phyloP scores from a whole-genome alignment of 2,113 vertebrate species.

The Pao palembangensis region DNA sequence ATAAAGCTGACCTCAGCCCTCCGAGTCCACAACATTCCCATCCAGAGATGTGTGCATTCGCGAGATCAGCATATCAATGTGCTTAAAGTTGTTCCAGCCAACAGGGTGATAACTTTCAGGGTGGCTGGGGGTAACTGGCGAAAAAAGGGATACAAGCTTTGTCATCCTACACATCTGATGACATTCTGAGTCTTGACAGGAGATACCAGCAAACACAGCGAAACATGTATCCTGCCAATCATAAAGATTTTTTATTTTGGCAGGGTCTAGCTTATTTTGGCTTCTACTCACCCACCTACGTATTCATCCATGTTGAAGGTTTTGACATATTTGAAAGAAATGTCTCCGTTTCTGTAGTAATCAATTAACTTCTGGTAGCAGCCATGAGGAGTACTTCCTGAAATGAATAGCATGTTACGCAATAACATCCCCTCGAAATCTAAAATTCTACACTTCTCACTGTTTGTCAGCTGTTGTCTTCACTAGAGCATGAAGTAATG shows the following conservation, averaged over 20 bases:
- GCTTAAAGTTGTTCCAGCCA: slow-evolving; percentile 98
- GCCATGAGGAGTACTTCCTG: slow-evolving; percentile 89
- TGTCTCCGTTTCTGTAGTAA: slow-evolving; percentile 83
- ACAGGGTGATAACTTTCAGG: slow-evolving; percentile 95
- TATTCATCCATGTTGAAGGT: slow-evolving; percentile 99
- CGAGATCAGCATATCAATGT: slow-evolving; percentile 86
- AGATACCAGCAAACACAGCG: too few species aligned
- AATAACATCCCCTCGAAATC: not conserved
- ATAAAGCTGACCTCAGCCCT: slow-evolving; percentile 81
- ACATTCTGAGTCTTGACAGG: too few species aligned
- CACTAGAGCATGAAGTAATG: too few species aligned
- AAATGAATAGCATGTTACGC: not conserved
- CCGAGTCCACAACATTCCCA: slow-evolving; percentile 84
- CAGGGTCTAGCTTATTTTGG: too few species aligned
- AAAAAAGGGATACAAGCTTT: too few species aligned
- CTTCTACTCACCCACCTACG: slow-evolving; percentile 70
- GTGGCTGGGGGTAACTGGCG: slow-evolving; percentile 80
- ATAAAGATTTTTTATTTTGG: too few species aligned
- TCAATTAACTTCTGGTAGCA: slow-evolving; percentile 92
- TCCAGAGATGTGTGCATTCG: slow-evolving; percentile 89
- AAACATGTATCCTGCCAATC: too few species aligned
- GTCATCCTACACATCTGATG: too few species aligned
- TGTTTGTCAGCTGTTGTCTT: too few species aligned
- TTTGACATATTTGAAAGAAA: slow-evolving; percentile 94
- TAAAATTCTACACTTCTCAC: not conserved